These are phyloP conservation scores for Macrostomum cliftonense DNA, from an alignment of 2,888 invertebrate species.

Conservation along the genomic window DNA sequence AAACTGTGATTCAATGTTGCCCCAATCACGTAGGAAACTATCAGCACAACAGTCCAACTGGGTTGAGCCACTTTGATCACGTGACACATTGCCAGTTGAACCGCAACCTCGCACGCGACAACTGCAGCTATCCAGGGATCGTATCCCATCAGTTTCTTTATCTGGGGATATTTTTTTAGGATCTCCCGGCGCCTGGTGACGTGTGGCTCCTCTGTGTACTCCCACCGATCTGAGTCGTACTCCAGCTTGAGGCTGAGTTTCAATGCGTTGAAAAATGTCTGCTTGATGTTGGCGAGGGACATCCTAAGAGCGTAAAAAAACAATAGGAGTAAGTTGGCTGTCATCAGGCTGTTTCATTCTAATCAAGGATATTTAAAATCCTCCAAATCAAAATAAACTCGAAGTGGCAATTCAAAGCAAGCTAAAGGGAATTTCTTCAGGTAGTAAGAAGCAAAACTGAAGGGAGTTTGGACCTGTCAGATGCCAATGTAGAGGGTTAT, in stretches of 20 bases:
- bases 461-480: too few relatives aligned
- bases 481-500: too few relatives aligned
- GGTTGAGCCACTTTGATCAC: conserved; percentile 19
- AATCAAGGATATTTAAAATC: too few relatives aligned
- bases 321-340: too few relatives aligned
- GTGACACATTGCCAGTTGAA: conserved; percentile 23
- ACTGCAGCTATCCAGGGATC: conserved; percentile 26
- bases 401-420: too few relatives aligned
- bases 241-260: conserved; percentile 16
- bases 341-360: too few relatives aligned
- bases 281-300: too few relatives aligned
- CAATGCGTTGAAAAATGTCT: conserved; percentile 12
- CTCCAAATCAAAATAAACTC: too few relatives aligned
- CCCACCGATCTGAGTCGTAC: conserved; percentile 49
- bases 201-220: conserved; percentile 86
- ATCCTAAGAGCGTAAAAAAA: too few relatives aligned
- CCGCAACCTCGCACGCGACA: conserved; percentile 20
- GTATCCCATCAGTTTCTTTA: conserved; percentile 35
- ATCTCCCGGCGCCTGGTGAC: conserved; percentile 75
- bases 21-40: conserved; percentile 24
- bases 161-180: conserved; percentile 42
- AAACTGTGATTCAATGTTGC: conserved; percentile 33
- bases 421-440: too few relatives aligned
- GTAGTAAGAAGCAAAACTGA: too few relatives aligned
- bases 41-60: conserved; percentile 20